Percentiles rank a stretch among this genome's conserved stretches.
Evolutionary conservation across 2,113 vertebrate species (phyloP).

Genomic region (Oncorhynchus mykiss): DNA sequence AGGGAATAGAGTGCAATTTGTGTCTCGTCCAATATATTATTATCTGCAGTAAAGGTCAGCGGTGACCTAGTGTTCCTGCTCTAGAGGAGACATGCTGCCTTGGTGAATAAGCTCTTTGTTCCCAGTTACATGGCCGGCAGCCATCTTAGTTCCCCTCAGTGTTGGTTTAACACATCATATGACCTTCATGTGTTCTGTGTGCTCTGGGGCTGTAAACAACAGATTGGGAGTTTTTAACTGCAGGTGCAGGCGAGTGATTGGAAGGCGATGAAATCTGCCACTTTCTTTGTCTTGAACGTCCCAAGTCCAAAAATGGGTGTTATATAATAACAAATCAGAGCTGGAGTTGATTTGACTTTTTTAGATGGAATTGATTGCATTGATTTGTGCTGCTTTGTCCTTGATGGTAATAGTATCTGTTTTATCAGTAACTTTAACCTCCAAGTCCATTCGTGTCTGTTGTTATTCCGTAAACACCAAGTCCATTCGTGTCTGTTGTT

Average conservation of each 20-base stretch:
- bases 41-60: constrained; percentile 7
- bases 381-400: too few relatives aligned
- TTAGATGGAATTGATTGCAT: too few relatives aligned
- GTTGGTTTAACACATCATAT: background rate
- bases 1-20: too few relatives aligned
- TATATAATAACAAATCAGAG: too few relatives aligned
- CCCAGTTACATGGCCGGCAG: background rate
- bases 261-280: background rate
- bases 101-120: background rate
- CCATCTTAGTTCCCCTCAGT: background rate
- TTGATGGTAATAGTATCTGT: too few relatives aligned
- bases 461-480: too few relatives aligned
- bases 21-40: background rate
- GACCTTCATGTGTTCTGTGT: background rate
- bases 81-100: background rate
- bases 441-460: too few relatives aligned
- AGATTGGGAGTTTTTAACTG: background rate
- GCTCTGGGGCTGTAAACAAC: background rate
- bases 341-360: too few relatives aligned
- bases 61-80: background rate
- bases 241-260: background rate
- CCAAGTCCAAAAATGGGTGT: too few relatives aligned
- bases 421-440: too few relatives aligned
- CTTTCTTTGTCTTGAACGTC: too few relatives aligned
- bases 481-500: too few relatives aligned